These are phyloP conservation scores for Siphamia tubifer DNA, from an alignment of 2,113 vertebrate species.

Conservation along the genomic window DNA sequence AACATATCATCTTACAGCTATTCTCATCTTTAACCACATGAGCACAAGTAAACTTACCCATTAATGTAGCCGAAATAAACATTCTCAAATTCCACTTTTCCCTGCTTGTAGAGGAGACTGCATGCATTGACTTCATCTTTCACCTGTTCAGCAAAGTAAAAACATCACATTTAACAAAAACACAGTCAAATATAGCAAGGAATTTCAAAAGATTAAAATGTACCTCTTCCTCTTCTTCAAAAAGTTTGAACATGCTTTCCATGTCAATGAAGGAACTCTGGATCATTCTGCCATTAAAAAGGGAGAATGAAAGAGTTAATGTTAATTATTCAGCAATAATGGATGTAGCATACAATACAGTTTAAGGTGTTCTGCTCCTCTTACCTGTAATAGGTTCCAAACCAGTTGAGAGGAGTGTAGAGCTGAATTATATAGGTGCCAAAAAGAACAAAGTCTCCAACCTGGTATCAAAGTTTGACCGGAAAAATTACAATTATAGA, in stretches of 20 bases:
- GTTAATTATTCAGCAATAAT: no score
- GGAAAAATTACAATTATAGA: background rate
- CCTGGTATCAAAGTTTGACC: constrained; percentile 69
- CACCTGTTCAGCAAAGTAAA: constrained; percentile 77
- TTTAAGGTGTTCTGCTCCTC: background rate
- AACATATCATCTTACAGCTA: no score
- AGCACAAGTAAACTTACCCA: constrained; percentile 79
- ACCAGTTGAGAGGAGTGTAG: constrained; percentile 96
- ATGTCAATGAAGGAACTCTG: constrained; percentile 97
- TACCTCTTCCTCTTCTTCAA: constrained; percentile 90
- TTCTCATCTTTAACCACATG: no score
- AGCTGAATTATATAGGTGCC: constrained; percentile 96
- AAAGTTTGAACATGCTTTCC: constrained; percentile 97
- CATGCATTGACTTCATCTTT: constrained; percentile 86
- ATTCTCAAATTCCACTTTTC: constrained; percentile 91
- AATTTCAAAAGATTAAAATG: background rate
- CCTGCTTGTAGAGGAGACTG: constrained; percentile 77
- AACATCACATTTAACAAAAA: fast-evolving
- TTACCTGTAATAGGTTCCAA: constrained; percentile 97
- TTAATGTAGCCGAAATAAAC: constrained; percentile 89
- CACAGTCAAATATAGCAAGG: fast-evolving
- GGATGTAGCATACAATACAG: background rate
- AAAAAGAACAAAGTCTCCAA: constrained; percentile 96
- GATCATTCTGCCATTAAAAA: constrained; percentile 85
- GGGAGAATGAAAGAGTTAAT: background rate